Conservation (phyloP, 2,888 invertebrate species). For the Syrphus vitripennis region DNA sequence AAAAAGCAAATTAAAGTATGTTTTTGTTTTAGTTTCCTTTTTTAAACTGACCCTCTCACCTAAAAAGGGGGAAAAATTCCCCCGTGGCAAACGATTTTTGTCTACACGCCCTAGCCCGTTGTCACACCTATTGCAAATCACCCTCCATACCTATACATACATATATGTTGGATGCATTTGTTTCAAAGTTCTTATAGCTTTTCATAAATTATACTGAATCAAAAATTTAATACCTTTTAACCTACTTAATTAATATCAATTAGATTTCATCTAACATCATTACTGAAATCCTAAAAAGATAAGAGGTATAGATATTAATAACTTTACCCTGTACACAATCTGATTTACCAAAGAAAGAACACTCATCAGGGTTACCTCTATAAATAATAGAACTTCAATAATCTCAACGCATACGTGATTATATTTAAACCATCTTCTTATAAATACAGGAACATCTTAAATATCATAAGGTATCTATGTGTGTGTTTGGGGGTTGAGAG, state of each 20-base stretch:
- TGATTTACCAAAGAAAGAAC: conserved; percentile 18
- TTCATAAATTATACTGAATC: background rate
- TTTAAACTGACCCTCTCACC: too few relatives aligned
- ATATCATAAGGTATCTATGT: background rate
- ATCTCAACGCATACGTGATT: conserved; percentile 81
- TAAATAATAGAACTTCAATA: conserved; percentile 75
- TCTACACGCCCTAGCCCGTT: too few relatives aligned
- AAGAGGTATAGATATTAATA: background rate
- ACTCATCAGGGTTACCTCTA: conserved; percentile 8
- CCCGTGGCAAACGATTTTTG: too few relatives aligned
- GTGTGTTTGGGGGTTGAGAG: background rate
- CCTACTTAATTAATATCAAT: background rate
- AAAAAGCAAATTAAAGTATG: too few relatives aligned
- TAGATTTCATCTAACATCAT: conserved; percentile 10
- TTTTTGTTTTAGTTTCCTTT: too few relatives aligned
- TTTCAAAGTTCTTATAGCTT: background rate
- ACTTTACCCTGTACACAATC: background rate
- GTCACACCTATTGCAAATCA: too few relatives aligned
- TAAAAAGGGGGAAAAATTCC: too few relatives aligned
- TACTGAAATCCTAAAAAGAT: background rate
- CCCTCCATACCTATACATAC: too few relatives aligned
- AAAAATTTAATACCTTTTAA: background rate
- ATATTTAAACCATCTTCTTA: conserved; percentile 75
- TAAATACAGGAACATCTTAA: background rate
- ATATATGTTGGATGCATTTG: background rate